phyloP scores from a whole-genome alignment of 2,888 invertebrate species.

The Xestobium rufovillosum region DNA sequence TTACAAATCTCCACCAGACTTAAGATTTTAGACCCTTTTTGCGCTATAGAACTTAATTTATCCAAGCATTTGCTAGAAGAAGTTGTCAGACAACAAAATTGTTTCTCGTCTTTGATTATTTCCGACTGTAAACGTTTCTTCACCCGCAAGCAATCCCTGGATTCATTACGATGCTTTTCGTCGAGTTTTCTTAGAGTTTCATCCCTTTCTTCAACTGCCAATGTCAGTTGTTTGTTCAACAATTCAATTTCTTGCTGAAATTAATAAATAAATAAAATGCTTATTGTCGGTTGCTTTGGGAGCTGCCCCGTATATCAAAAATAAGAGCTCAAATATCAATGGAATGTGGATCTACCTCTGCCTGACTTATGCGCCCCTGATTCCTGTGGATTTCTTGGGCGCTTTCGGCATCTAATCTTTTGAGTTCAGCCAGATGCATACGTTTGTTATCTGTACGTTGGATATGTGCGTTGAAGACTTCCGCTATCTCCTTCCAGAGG shows the following conservation, averaged over 20 bases:
- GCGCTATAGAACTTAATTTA: background rate
- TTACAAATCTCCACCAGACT: constrained; percentile 48
- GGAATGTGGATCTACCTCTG: too few species aligned
- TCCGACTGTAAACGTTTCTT: background rate
- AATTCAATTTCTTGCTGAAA: too few species aligned
- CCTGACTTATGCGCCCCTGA: constrained; percentile 31
- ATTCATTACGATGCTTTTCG: background rate
- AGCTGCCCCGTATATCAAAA: too few species aligned
- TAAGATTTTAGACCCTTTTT: constrained; percentile 48
- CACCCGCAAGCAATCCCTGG: background rate
- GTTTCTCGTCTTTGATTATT: background rate
- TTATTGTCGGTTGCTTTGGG: too few species aligned
- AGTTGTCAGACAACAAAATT: background rate
- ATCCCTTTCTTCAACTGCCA: too few species aligned
- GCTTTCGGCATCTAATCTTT: constrained; percentile 35
- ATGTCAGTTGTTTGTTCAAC: too few species aligned
- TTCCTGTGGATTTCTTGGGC: constrained; percentile 32
- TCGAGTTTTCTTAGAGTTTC: too few species aligned
- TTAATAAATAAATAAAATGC: too few species aligned
- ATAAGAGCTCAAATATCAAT: too few species aligned
- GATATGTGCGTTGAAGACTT: constrained; percentile 31
- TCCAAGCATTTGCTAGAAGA: background rate
- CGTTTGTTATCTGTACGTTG: constrained; percentile 34
- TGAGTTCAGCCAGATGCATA: constrained; percentile 37
- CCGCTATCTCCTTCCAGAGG: constrained; percentile 36